These are phyloP conservation scores for Callipepla squamata DNA, from an alignment of 2,113 vertebrate genomes.

Conservation along the genomic window DNA sequence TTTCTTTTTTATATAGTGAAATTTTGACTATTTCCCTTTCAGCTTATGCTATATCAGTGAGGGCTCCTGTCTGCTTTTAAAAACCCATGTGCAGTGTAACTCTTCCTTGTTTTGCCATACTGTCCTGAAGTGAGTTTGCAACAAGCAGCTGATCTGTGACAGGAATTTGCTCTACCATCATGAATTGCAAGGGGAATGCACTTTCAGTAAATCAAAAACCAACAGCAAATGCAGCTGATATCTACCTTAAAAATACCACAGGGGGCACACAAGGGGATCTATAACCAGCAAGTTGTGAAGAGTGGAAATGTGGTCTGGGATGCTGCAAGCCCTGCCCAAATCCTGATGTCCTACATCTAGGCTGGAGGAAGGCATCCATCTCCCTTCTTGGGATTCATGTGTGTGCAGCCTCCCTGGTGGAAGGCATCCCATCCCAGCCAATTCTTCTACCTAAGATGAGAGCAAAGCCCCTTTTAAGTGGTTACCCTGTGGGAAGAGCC, in stretches of 20 bases:
- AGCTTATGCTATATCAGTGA: neutral
- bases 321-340: neutral
- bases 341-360: neutral
- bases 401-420: neutral
- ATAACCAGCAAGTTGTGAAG: neutral
- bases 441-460: neutral
- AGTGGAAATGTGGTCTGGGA: neutral
- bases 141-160: accelerated
- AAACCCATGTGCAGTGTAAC: accelerated
- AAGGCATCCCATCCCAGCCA: neutral
- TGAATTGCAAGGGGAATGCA: neutral
- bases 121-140: neutral
- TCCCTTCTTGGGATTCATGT: neutral
- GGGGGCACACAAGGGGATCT: neutral
- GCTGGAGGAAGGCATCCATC: neutral
- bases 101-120: neutral
- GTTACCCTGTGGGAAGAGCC: neutral
- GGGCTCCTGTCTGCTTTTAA: neutral
- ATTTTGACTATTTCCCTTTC: neutral
- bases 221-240: neutral
- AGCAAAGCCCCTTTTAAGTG: neutral
- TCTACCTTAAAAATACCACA: neutral
- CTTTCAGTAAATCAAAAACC: neutral
- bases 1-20: neutral
- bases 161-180: neutral